Conservation (phyloP, 2,888 invertebrate genomes). For the Lomographa bimaculata region DNA sequence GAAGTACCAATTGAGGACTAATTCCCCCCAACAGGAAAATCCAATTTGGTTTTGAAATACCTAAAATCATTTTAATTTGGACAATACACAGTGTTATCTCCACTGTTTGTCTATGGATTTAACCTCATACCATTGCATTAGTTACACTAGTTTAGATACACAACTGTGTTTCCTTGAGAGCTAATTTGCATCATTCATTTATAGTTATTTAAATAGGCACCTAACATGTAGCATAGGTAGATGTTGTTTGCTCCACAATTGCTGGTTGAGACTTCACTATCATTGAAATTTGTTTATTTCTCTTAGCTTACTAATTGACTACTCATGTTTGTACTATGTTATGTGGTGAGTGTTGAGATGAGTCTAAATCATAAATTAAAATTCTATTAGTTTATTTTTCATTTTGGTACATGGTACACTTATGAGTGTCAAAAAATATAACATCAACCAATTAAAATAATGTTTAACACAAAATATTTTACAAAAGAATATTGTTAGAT, state of each 20-base stretch:
- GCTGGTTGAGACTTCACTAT: constrained; percentile 15
- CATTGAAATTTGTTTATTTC: too few relatives aligned
- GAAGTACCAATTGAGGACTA: constrained; percentile 48
- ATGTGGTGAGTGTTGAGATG: too few relatives aligned
- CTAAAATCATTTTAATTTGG: constrained; percentile 45
- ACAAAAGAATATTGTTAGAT: too few relatives aligned
- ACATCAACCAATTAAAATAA: too few relatives aligned
- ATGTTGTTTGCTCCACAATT: constrained; percentile 15
- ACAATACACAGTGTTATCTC: constrained; percentile 42
- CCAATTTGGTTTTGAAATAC: constrained; percentile 62
- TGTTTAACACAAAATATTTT: too few relatives aligned
- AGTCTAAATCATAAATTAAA: too few relatives aligned
- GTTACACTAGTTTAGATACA: constrained; percentile 39
- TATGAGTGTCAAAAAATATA: too few relatives aligned
- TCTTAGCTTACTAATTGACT: too few relatives aligned
- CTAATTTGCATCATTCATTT: constrained; percentile 64
- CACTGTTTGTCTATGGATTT: constrained; percentile 39
- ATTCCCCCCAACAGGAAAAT: constrained; percentile 61
- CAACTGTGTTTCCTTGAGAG: constrained; percentile 63
- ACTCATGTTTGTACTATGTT: too few relatives aligned
- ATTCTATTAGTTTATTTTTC: too few relatives aligned
- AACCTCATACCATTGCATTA: constrained; percentile 45
- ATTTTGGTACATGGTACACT: too few relatives aligned
- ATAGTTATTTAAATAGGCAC: constrained; percentile 55
- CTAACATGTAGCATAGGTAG: too few relatives aligned